These are phyloP conservation scores for Enteromius treurensis DNA, from an alignment of 2,797 vertebrate species.

Conservation along the genomic window DNA sequence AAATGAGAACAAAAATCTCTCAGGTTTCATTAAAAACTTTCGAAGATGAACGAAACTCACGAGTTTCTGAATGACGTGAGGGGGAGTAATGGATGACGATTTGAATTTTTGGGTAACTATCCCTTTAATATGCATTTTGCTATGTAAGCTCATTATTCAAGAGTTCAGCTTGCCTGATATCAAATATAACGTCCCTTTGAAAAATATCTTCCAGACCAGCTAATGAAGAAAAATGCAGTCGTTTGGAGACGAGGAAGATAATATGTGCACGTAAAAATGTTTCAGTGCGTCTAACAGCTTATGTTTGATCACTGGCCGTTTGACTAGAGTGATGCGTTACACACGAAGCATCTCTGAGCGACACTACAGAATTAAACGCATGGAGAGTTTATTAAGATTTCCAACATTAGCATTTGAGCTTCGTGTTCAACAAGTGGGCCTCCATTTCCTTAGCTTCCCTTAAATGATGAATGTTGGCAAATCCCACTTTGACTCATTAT, in stretches of 20 bases:
- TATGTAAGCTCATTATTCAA: slow-evolving; percentile 28
- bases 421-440: slow-evolving; percentile 5
- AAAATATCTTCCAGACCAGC: slow-evolving; percentile 43
- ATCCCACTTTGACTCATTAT: slow-evolving; percentile 5
- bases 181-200: slow-evolving; percentile 36
- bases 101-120: not conserved
- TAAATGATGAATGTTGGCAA: not conserved
- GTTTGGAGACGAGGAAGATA: slow-evolving; percentile 14
- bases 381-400: not conserved
- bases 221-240: slow-evolving; percentile 19
- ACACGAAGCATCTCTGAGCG: slow-evolving; percentile 3
- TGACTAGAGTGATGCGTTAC: slow-evolving; percentile 5
- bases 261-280: slow-evolving; percentile 13
- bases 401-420: not conserved
- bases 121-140: slow-evolving; percentile 22
- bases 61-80: not conserved
- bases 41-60: not conserved
- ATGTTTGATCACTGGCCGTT: slow-evolving; percentile 46
- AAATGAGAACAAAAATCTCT: not conserved
- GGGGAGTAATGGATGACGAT: not conserved
- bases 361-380: slow-evolving; percentile 31
- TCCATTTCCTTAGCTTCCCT: slow-evolving; percentile 7
- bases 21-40: not conserved
- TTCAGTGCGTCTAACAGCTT: slow-evolving; percentile 49
- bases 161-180: slow-evolving; percentile 25